Percentiles rank a stretch among this genome's conserved stretches.
Conservation (phyloP, 2,888 invertebrate species). For the Dryadula phaetusa region DNA sequence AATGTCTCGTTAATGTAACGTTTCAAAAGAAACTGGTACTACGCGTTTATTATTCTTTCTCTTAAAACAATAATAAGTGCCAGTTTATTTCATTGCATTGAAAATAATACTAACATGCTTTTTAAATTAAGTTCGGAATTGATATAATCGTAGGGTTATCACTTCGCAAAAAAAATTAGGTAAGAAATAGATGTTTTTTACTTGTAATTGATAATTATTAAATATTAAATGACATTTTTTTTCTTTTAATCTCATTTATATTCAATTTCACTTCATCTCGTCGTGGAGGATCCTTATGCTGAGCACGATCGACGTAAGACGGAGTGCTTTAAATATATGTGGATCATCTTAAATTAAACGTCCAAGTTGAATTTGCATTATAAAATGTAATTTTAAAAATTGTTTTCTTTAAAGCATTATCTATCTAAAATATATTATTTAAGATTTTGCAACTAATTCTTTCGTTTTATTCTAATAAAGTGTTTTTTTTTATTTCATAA, state of each 20-base stretch:
- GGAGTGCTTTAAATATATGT: constrained; percentile 17
- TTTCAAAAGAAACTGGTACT: constrained; percentile 43
- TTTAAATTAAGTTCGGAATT: constrained; percentile 66
- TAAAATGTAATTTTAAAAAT: not conserved
- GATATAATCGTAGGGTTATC: constrained; percentile 52
- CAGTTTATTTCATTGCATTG: constrained; percentile 48
- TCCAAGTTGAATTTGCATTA: constrained; percentile 23
- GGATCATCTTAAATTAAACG: constrained; percentile 11
- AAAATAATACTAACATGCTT: constrained; percentile 56
- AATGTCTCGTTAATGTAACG: constrained; percentile 37
- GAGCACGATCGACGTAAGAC: constrained; percentile 23
- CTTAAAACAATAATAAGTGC: constrained; percentile 45
- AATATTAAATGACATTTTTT: not conserved
- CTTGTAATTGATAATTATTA: constrained; percentile 6
- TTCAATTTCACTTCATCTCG: constrained; percentile 36
- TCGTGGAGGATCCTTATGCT: constrained; percentile 30
- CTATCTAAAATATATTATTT: not conserved
- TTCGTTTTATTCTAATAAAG: not conserved
- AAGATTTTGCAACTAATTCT: too few species aligned
- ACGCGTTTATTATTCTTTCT: constrained; percentile 44
- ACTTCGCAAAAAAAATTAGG: constrained; percentile 12
- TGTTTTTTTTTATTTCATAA: not conserved
- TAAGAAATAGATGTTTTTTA: not conserved
- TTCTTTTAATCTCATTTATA: constrained; percentile 35
- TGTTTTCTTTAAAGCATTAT: constrained; percentile 3